phyloP scores from a whole-genome alignment of 1,140 invertebrate genomes.

The Mactra quadrangularis region DNA sequence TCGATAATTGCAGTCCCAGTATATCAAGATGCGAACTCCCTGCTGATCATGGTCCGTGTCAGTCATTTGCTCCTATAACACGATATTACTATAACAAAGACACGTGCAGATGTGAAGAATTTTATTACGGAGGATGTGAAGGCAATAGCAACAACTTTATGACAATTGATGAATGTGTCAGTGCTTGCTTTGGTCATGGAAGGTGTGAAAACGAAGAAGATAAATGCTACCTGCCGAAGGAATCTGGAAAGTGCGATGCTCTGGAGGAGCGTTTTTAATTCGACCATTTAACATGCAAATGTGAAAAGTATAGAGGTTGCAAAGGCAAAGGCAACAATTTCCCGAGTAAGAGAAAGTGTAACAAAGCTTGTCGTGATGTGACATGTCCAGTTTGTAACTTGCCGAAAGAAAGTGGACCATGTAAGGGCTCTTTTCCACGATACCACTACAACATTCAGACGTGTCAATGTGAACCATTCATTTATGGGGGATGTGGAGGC shows the following conservation, averaged over 20 bases:
- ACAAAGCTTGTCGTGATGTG: constrained; percentile 69
- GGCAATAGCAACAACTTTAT: constrained; percentile 83
- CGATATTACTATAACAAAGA: constrained; percentile 81
- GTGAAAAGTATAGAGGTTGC: constrained; percentile 79
- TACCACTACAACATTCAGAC: constrained; percentile 82
- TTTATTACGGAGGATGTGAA: constrained; percentile 80
- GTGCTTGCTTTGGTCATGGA: constrained; percentile 39
- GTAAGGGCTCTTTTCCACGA: constrained; percentile 73
- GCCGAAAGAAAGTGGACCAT: constrained; percentile 72
- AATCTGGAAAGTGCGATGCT: constrained; percentile 89
- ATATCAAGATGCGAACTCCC: constrained; percentile 58
- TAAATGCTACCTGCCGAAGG: constrained; percentile 90
- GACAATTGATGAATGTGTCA: constrained; percentile 64
- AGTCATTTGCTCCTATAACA: constrained; percentile 69
- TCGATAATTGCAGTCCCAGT: too few species aligned
- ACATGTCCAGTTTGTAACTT: constrained; percentile 64
- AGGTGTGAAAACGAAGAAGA: not conserved
- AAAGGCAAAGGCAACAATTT: constrained; percentile 81
- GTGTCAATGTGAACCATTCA: constrained; percentile 81
- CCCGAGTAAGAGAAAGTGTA: constrained; percentile 65
- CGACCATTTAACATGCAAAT: constrained; percentile 67
- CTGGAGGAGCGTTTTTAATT: constrained; percentile 81
- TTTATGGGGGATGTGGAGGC: constrained; percentile 82
- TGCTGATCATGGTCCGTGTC: constrained; percentile 63
- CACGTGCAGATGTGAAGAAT: constrained; percentile 80